A percentile compares a stretch with the other conserved stretches of the same genome.
Conservation (phyloP, 2,113 vertebrate genomes). For the Tetrao urogallus region DNA sequence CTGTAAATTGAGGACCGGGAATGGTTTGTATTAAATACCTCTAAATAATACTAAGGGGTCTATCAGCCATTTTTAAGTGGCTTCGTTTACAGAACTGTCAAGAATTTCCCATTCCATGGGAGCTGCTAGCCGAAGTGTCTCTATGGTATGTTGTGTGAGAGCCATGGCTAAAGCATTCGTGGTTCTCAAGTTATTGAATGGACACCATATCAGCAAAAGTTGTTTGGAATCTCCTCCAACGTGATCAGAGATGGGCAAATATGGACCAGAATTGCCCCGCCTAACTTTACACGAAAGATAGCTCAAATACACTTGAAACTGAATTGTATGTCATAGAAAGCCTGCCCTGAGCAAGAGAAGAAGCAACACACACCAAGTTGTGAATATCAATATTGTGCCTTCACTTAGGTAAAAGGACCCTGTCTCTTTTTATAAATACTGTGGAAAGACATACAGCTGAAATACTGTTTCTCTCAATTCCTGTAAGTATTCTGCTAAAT, state of each 20-base stretch:
- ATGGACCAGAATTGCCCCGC: neutral
- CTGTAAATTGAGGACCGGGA: neutral
- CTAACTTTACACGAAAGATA: rapidly evolving
- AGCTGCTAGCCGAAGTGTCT: neutral
- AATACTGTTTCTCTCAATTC: neutral
- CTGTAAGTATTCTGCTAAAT: neutral
- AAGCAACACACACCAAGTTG: neutral
- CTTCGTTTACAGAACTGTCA: neutral
- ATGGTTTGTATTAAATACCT: neutral
- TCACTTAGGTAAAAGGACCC: neutral
- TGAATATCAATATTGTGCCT: neutral
- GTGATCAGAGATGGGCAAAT: neutral
- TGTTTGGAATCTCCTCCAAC: neutral
- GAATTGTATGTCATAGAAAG: neutral
- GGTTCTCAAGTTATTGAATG: neutral
- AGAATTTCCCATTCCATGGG: neutral
- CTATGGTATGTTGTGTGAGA: neutral
- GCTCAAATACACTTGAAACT: neutral
- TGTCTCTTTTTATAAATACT: neutral
- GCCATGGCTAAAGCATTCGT: neutral
- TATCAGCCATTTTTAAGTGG: neutral
- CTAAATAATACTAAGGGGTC: neutral
- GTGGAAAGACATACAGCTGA: neutral
- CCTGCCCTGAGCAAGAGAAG: neutral
- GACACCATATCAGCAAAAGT: neutral